These are phyloP conservation scores for Nipponacmea schrenckii DNA, from an alignment of 2,888 invertebrate genomes.

Conservation along the genomic window DNA sequence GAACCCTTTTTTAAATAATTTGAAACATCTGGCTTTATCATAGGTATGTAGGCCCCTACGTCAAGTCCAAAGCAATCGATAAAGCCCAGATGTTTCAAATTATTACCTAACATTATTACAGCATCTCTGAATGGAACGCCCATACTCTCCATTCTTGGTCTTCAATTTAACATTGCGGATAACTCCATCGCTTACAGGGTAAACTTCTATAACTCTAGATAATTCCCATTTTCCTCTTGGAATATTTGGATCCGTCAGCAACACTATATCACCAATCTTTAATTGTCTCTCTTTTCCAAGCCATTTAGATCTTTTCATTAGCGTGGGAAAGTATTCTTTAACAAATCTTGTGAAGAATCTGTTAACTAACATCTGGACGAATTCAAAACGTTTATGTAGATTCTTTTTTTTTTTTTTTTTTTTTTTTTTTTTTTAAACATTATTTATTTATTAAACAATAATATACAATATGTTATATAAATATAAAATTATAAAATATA, in stretches of 20 bases:
- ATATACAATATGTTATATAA: too few species aligned
- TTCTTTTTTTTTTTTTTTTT: too few species aligned
- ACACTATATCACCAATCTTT: slow-evolving; percentile 18
- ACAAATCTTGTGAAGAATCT: slow-evolving; percentile 18
- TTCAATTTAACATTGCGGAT: slow-evolving; percentile 10
- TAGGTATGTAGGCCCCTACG: too few species aligned
- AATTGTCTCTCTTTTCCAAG: slow-evolving; percentile 11
- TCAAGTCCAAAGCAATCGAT: too few species aligned
- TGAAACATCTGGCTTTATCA: too few species aligned
- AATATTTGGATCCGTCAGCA: not conserved
- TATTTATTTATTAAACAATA: too few species aligned
- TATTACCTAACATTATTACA: too few species aligned
- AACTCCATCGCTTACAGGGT: slow-evolving; percentile 16
- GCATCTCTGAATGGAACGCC: not conserved
- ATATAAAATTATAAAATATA: too few species aligned
- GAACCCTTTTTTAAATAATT: too few species aligned
- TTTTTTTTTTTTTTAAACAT: too few species aligned
- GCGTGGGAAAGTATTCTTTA: slow-evolving; percentile 21
- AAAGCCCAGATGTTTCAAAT: too few species aligned
- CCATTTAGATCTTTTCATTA: slow-evolving; percentile 20
- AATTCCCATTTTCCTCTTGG: slow-evolving; percentile 16
- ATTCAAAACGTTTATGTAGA: slow-evolving; percentile 19
- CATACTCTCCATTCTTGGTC: slow-evolving; percentile 10
- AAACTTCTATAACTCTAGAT: slow-evolving; percentile 12
- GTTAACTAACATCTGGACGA: slow-evolving; percentile 19